Conservation (phyloP, 2,797 vertebrate species). For the Pseudomugil tenellus region DNA sequence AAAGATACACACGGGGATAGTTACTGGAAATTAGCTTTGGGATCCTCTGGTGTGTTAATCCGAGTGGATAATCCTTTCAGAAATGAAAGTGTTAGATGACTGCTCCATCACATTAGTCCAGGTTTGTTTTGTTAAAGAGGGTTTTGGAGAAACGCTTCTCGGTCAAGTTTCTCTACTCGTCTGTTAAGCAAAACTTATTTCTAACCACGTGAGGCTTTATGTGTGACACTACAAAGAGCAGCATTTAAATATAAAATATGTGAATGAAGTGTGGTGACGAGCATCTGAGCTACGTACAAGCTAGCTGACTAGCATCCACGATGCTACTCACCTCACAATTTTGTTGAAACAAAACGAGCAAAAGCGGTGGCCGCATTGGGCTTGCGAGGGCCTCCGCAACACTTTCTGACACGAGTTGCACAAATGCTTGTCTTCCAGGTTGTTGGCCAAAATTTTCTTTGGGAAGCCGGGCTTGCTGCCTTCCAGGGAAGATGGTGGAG, state of each 20-base stretch:
- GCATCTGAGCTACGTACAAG: constrained; percentile 23
- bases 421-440: constrained; percentile 92
- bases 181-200: background rate
- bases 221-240: background rate
- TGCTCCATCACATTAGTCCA: background rate
- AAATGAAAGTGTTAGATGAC: background rate
- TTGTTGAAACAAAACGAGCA: constrained; percentile 92
- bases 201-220: background rate
- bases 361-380: constrained; percentile 96
- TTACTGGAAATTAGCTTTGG: background rate
- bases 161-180: background rate
- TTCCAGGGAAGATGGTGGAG: constrained; percentile 91
- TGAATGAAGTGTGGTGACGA: constrained; percentile 11
- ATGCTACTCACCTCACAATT: constrained; percentile 89
- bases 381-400: constrained; percentile 91
- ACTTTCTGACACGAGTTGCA: constrained; percentile 93
- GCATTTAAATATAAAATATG: constrained; percentile 1
- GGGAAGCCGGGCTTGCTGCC: constrained; percentile 93
- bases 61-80: background rate
- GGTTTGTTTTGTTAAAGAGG: background rate
- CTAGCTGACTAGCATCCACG: constrained; percentile 53
- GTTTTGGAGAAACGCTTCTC: background rate
- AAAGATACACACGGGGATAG: background rate
- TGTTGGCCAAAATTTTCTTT: constrained; percentile 90
- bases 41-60: background rate